Percentiles rank a stretch among this genome's conserved stretches.
These are phyloP conservation scores for Drepana arcuata DNA, from an alignment of 1,140 invertebrate species.

Conservation along the genomic window DNA sequence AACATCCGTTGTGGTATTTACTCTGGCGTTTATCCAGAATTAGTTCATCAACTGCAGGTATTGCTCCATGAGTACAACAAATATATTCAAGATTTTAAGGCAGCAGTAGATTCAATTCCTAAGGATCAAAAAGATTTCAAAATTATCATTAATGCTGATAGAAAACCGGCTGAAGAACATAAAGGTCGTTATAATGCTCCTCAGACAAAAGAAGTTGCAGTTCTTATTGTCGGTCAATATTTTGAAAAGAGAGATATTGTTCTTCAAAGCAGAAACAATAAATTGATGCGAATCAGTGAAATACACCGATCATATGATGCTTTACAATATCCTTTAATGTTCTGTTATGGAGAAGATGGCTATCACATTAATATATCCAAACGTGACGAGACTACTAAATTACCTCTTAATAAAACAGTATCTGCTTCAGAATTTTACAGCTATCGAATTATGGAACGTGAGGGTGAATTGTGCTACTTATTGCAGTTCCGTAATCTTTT, in stretches of 20 bases:
- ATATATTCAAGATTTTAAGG: neutral
- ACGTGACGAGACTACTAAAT: neutral
- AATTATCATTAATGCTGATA: neutral
- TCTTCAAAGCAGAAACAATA: neutral
- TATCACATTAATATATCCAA: slow-evolving; percentile 22
- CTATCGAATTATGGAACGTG: neutral
- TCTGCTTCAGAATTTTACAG: neutral
- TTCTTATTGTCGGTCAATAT: neutral
- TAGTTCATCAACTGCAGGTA: no score
- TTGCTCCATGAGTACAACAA: neutral
- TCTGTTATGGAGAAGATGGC: slow-evolving; percentile 49
- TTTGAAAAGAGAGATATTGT: neutral
- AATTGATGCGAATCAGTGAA: neutral
- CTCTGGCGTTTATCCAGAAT: no score
- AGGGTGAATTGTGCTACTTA: neutral
- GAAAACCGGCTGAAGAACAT: neutral
- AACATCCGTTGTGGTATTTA: no score
- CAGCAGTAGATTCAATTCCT: no score
- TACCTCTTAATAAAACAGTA: neutral
- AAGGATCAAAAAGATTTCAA: no score
- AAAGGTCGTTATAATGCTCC: neutral
- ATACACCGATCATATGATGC: neutral
- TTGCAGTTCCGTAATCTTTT: slow-evolving; percentile 3
- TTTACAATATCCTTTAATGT: slow-evolving; percentile 54
- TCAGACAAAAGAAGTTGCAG: neutral